Evolutionary conservation across 2,113 vertebrate genomes (phyloP).

Genomic region (Anhinga rufa): DNA sequence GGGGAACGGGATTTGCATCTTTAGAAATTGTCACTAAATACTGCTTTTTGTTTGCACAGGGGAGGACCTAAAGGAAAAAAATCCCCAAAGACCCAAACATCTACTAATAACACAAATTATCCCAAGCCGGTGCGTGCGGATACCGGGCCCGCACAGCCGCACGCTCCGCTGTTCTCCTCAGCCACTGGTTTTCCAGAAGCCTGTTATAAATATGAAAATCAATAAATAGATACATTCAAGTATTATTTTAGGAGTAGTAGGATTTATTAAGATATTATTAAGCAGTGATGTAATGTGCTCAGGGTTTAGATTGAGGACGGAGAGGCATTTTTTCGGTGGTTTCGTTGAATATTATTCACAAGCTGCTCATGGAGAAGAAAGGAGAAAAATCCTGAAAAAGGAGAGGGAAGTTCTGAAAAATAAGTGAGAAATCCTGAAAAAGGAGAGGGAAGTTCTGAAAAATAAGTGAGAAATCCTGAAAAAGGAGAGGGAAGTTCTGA

Average conservation of each 20-base stretch:
- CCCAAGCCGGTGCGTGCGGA: neutral
- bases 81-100: neutral
- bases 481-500: neutral
- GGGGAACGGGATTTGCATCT: neutral
- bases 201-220: rapidly evolving
- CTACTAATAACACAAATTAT: neutral
- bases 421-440: neutral
- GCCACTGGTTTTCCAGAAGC: neutral
- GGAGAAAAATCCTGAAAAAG: neutral
- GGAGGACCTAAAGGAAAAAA: neutral
- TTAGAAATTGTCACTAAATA: neutral
- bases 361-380: neutral
- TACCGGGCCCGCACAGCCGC: neutral
- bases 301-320: neutral
- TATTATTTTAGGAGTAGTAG: rapidly evolving
- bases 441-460: neutral
- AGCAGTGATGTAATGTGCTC: rapidly evolving
- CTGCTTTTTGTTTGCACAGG: neutral
- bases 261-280: neutral
- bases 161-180: neutral
- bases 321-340: rapidly evolving
- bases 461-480: too few species aligned
- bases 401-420: neutral
- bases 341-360: too few species aligned
- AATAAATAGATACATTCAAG: too few species aligned